Evolutionary conservation across 1,140 invertebrate species (phyloP).

Genomic region (Oryctes rhinoceros): DNA sequence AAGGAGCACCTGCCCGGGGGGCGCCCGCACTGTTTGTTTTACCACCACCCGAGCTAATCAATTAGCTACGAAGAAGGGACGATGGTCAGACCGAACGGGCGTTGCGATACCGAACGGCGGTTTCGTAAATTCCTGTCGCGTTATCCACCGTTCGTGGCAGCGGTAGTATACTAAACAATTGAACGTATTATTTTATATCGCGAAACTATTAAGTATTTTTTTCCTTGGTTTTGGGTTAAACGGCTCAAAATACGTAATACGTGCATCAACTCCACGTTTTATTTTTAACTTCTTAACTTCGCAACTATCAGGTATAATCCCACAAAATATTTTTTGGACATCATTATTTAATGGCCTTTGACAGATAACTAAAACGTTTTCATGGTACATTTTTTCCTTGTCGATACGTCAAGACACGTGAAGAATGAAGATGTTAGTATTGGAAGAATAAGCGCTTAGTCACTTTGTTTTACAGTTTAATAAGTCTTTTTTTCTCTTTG

Average conservation of each 20-base stretch:
- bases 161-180: neutral
- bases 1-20: constrained; percentile 50
- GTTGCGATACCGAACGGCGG: neutral
- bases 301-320: neutral
- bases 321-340: neutral
- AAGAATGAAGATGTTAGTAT: neutral
- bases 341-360: constrained; percentile 31
- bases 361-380: constrained; percentile 30
- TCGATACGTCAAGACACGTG: neutral
- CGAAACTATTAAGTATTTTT: neutral
- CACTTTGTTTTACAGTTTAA: constrained; percentile 24
- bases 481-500: neutral
- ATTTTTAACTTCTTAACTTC: neutral
- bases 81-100: neutral
- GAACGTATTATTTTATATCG: neutral
- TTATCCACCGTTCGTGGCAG: neutral
- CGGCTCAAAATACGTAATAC: neutral
- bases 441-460: constrained; percentile 3
- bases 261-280: neutral
- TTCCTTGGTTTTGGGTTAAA: neutral
- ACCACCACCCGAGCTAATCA: constrained; percentile 44
- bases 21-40: constrained; percentile 52
- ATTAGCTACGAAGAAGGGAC: constrained; percentile 42
- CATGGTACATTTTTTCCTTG: constrained; percentile 4
- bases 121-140: constrained; percentile 23